Percentiles rank a stretch among this genome's conserved stretches.
phyloP scores from a whole-genome alignment of 2,888 invertebrate genomes.

The Apamea epomidion region DNA sequence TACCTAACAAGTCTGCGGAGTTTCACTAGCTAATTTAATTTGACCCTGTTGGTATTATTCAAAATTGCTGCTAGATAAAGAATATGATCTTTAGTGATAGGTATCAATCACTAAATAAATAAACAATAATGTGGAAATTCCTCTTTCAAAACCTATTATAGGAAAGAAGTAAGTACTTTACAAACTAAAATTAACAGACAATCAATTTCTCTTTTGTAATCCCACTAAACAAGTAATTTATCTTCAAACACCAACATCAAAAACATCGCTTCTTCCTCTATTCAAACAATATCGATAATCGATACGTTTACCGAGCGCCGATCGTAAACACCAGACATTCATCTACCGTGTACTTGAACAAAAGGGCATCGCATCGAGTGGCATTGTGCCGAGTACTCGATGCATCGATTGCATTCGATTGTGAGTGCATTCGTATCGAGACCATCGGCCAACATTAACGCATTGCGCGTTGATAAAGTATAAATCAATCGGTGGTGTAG shows the following conservation, averaged over 20 bases:
- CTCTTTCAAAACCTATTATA: slow-evolving; percentile 4
- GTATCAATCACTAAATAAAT: background rate
- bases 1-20: too few species aligned
- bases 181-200: slow-evolving; percentile 5
- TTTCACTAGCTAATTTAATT: too few species aligned
- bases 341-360: slow-evolving; percentile 60
- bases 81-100: background rate
- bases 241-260: slow-evolving; percentile 20
- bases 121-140: background rate
- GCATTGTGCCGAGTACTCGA: slow-evolving; percentile 51
- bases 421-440: slow-evolving; percentile 59
- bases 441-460: slow-evolving; percentile 72
- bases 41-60: too few species aligned
- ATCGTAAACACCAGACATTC: slow-evolving; percentile 60
- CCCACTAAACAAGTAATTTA: slow-evolving; percentile 27
- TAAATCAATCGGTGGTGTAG: slow-evolving; percentile 74
- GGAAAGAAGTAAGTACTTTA: slow-evolving; percentile 8
- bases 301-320: slow-evolving; percentile 43
- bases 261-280: slow-evolving; percentile 25
- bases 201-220: slow-evolving; percentile 40
- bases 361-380: slow-evolving; percentile 52
- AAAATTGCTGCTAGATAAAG: background rate
- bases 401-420: slow-evolving; percentile 54
- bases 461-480: slow-evolving; percentile 73
- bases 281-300: slow-evolving; percentile 42